Base-by-base conservation (phyloP, 2,797 vertebrate genomes). In the Artibeus lituratus region DNA sequence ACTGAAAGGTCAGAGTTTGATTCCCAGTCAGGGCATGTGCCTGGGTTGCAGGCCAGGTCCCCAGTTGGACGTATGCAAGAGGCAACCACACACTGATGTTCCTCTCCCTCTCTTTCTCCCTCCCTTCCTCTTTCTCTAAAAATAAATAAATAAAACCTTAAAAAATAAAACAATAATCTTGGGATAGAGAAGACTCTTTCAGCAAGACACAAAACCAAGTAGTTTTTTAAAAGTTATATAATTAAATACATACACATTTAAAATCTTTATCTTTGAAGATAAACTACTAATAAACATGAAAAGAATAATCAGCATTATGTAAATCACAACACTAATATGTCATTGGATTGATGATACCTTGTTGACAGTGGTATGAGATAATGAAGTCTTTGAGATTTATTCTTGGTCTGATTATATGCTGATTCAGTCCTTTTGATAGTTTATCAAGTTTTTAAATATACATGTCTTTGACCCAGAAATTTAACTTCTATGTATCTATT, bases 141-240 rank as follows among this genome's bases (percentile, higher is more conserved):
- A n/a, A 32, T 65, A 65, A 65, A n/a, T 65, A 65, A 65, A 65
- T 65, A 62, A 14, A 32, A 65, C 16, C 29, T 65, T 65, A 32
- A 65, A 65, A 65, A n/a, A n/a, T 32, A 65, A 65, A 65, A n/a
- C 5, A 65, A 84, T 51, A 51, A 72, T 78, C 24, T 77, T 67
- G 32, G 29, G 15, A 0, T 51, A 90, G 44, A 81, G 35, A 76
- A 93, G 57, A 1, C 12, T 95, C 53, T 70, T 62, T 65, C 57
- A 87, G n/a, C 42, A 93, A 76, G n/a, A 47, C 19, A 78, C n/a
- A 94, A 93, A 94, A 77, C 39, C 53, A 95, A 55, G n/a, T 67
- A 70, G 15, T 84, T 29, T 55, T 29, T 29, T 14, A 87, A 29
- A 92, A 35, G 6, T 87, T 91, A 73, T 12, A 44, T 5, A 59